Percentiles rank a stretch among this genome's conserved stretches.
phyloP scores from a whole-genome alignment of 64 coral and sea anemone species.

The Stichodactyla mertensii region DNA sequence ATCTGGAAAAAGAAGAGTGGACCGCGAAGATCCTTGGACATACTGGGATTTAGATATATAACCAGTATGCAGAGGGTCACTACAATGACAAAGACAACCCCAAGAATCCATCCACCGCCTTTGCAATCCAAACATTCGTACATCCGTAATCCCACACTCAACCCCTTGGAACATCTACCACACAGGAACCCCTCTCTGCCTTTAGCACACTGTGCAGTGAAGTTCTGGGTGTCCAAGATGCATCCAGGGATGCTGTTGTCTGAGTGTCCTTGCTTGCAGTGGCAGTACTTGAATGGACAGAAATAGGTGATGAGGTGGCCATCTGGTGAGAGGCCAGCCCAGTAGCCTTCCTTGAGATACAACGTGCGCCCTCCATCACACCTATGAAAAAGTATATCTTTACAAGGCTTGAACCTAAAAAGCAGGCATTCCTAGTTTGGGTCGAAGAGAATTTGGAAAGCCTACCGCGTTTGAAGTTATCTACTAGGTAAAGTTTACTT shows the following conservation, averaged over 20 bases:
- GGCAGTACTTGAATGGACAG: conserved; percentile 82
- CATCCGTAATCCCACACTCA: conserved; percentile 62
- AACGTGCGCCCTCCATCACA: conserved; percentile 56
- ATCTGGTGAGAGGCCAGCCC: conserved; percentile 31
- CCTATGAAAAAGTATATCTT: conserved; percentile 6
- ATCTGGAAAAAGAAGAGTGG: conserved; percentile 88
- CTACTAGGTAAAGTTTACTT: no score
- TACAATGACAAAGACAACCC: conserved; percentile 19
- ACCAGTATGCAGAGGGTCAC: conserved; percentile 47
- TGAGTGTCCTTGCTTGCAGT: conserved; percentile 8
- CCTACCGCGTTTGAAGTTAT: no score
- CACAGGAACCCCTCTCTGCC: conserved; percentile 64
- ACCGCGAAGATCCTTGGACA: conserved; percentile 80
- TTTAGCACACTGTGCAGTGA: conserved; percentile 44
- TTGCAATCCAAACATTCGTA: conserved; percentile 54
- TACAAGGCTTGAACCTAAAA: no score
- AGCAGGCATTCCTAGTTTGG: no score
- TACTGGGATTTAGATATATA: conserved; percentile 73
- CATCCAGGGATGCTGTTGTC: conserved; percentile 44
- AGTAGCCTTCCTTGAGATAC: conserved; percentile 66
- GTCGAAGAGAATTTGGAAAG: no score
- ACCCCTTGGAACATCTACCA: conserved; percentile 52
- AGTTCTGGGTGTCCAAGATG: conserved; percentile 43
- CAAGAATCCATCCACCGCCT: conserved; percentile 54
- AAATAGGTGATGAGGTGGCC: conserved; percentile 51